Percentiles rank a stretch among this genome's conserved stretches.
These are phyloP conservation scores for Manacus vitellinus DNA, from an alignment of 2,113 vertebrate genomes.

Conservation along the genomic window DNA sequence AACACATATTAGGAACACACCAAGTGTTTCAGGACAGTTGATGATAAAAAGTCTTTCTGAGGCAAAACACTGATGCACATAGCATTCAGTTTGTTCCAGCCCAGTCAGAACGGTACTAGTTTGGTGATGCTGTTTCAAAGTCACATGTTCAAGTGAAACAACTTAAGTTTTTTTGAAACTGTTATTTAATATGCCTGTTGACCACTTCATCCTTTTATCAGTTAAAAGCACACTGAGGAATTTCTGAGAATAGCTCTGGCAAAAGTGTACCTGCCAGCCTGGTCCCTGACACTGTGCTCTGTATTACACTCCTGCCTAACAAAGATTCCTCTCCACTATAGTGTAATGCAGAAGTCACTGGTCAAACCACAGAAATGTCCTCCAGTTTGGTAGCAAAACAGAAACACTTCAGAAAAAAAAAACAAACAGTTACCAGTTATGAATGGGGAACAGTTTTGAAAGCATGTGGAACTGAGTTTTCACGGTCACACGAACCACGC, in stretches of 20 bases:
- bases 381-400: background rate
- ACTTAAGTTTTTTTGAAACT: background rate
- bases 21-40: background rate
- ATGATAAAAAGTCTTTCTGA: background rate
- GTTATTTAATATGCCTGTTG: background rate
- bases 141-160: background rate
- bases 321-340: background rate
- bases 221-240: background rate
- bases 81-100: background rate
- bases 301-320: background rate
- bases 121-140: background rate
- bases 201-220: background rate
- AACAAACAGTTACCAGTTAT: background rate
- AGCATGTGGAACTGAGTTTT: background rate
- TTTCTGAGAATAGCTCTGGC: background rate
- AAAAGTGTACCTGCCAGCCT: background rate
- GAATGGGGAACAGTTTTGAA: background rate
- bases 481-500: background rate
- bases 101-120: background rate
- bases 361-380: background rate
- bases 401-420: background rate
- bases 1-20: fast-evolving
- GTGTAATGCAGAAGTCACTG: fast-evolving
- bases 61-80: fast-evolving
- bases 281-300: background rate